Percentiles rank a stretch among this genome's conserved stretches.
These are phyloP conservation scores for Drosophila mayaguana DNA, from an alignment of 2,888 invertebrate species.

Conservation along the genomic window DNA sequence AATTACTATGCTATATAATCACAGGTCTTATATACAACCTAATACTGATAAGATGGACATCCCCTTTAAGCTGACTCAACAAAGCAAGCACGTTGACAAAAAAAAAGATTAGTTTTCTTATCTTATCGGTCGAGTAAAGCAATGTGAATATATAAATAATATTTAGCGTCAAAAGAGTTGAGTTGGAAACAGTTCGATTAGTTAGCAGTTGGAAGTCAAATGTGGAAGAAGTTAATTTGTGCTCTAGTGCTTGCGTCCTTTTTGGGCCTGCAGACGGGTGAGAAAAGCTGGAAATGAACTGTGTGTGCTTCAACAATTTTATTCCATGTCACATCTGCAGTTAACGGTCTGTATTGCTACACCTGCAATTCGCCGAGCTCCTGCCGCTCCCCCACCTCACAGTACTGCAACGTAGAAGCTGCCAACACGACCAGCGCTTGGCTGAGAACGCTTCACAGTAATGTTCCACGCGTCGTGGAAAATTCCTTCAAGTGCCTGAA, in stretches of 20 bases:
- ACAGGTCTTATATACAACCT: too few relatives aligned
- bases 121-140: neutral
- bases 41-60: too few relatives aligned
- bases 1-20: too few relatives aligned
- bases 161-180: neutral
- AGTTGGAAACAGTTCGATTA: neutral
- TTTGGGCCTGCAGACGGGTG: constrained; percentile 58
- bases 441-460: constrained; percentile 23
- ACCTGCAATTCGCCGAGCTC: constrained; percentile 30
- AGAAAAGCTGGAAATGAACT: constrained; percentile 14
- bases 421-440: constrained; percentile 43
- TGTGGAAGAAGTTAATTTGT: constrained; percentile 60
- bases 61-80: too few relatives aligned
- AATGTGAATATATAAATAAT: too few relatives aligned
- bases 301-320: neutral
- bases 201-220: constrained; percentile 8
- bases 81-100: too few relatives aligned
- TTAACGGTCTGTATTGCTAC: constrained; percentile 46
- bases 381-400: constrained; percentile 24
- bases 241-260: constrained; percentile 47
- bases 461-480: constrained; percentile 24
- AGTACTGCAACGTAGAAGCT: constrained; percentile 35
- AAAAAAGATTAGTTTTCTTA: neutral
- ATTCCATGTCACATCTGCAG: constrained; percentile 8
- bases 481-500: constrained; percentile 36